These are phyloP conservation scores for Drosophila equinoxialis DNA, from an alignment of 1,140 invertebrate genomes.

Conservation along the genomic window DNA sequence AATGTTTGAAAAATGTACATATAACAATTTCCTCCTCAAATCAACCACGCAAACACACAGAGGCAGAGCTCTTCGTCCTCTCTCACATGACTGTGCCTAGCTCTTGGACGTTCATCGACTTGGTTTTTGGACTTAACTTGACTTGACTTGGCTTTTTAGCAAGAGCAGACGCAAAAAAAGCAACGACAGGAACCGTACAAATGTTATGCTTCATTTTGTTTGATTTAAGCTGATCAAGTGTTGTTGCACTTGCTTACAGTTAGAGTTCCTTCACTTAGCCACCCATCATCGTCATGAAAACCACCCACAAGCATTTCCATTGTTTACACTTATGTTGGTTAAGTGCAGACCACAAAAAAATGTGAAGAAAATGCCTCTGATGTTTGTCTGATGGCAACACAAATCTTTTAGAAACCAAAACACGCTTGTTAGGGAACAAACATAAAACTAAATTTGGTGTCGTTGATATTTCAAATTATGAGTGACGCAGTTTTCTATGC, in stretches of 20 bases:
- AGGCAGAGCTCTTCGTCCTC: neutral
- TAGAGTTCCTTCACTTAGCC: constrained; percentile 31
- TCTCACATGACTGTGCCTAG: constrained; percentile 1
- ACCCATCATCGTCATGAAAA: too few species aligned
- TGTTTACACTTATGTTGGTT: constrained; percentile 59
- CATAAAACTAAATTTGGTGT: too few species aligned
- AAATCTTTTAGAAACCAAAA: constrained; percentile 14
- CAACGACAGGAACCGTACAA: constrained; percentile 45
- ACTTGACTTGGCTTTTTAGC: constrained; percentile 53
- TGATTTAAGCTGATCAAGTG: constrained; percentile 79
- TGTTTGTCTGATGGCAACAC: constrained; percentile 16
- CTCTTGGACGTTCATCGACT: constrained; percentile 51
- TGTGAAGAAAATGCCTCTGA: neutral
- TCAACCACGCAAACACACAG: too few species aligned
- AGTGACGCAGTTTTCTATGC: constrained; percentile 2
- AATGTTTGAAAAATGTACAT: constrained; percentile 74
- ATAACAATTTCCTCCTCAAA: constrained; percentile 50
- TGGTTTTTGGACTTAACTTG: constrained; percentile 23
- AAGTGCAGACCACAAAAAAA: constrained; percentile 45
- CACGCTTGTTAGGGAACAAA: neutral
- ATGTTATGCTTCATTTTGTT: constrained; percentile 77
- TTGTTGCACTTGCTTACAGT: constrained; percentile 60
- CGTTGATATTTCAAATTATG: too few species aligned
- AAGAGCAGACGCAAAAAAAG: neutral
- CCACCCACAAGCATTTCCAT: constrained; percentile 26